phyloP scores from a whole-genome alignment of 1,140 invertebrate genomes.

The Sinonovacula constricta region DNA sequence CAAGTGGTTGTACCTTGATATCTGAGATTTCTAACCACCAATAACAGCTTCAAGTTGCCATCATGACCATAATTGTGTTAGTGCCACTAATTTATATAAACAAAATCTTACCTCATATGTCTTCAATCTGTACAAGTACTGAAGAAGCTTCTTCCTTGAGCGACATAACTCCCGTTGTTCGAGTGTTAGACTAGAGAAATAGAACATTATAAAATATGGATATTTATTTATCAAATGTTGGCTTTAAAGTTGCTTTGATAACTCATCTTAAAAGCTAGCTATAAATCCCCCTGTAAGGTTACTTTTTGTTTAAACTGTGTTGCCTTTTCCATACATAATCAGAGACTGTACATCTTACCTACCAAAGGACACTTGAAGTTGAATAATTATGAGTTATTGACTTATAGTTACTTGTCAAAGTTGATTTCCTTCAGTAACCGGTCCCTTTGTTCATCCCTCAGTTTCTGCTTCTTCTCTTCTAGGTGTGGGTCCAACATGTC shows the following conservation, averaged over 20 bases:
- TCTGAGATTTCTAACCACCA: not conserved
- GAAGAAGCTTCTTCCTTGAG: slow-evolving; percentile 82
- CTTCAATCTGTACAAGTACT: slow-evolving; percentile 83
- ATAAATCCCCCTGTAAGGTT: too few species aligned
- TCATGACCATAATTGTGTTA: too few species aligned
- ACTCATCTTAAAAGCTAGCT: too few species aligned
- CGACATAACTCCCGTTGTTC: slow-evolving; percentile 83
- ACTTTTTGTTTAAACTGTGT: too few species aligned
- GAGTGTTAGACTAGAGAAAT: slow-evolving; percentile 79
- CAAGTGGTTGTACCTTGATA: not conserved
- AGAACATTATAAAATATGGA: too few species aligned
- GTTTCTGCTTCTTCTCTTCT: slow-evolving; percentile 56
- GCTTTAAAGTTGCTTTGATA: too few species aligned
- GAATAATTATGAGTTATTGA: not conserved
- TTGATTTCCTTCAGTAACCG: slow-evolving; percentile 62
- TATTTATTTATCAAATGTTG: too few species aligned
- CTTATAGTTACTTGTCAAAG: slow-evolving; percentile 56
- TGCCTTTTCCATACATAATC: too few species aligned
- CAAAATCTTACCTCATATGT: slow-evolving; percentile 82
- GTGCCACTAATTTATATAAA: not conserved
- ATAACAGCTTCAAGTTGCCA: too few species aligned
- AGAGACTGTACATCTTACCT: too few species aligned
- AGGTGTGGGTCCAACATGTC: slow-evolving; percentile 67
- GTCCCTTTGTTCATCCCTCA: slow-evolving; percentile 55
- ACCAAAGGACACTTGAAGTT: slow-evolving; percentile 23